Evolutionary conservation across 2,888 invertebrate species (phyloP), one percentile per base, ranked within the genome.

Genomic region (Agrochola litura): DNA sequence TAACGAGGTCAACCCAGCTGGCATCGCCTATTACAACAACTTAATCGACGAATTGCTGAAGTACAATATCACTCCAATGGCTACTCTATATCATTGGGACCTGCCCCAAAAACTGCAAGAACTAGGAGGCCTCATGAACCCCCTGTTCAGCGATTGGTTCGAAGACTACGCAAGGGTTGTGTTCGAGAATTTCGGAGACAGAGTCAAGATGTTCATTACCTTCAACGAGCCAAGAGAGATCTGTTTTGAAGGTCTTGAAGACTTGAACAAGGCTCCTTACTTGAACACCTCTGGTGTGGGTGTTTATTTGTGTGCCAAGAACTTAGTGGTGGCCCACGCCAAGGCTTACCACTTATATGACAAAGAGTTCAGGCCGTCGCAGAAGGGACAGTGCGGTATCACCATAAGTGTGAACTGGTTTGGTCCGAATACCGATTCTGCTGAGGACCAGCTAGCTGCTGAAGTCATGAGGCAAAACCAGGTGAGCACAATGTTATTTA

Each of bases 11-110:
- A 98, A 97, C 89, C 91, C 95, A 84, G 95, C 95, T 1, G 98
- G 97, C 8, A 93, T 98, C 22, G 92, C 96, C 12, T 98, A 97
- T 91, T 98, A 98, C 92, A 97, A 97, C 84, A 95, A 96, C 77
- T 91, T 98, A 2, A 97, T 98, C 67, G 91, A 97, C 86, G 97
- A 97, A 89, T 95, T 98, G 77, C 76, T 97, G 0, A 96, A 94
- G 46, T 97, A 97, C 83, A 97, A 96, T 54, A 98, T 98, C 73
- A 92, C 95, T 71, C 98, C 98, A 0, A 93, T 97, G 91, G 93
- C 97, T 0, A 97, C 97, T 0, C 90, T 97, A 52, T 97, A 95
- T 85, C 97, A 97, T 74, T 97, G 96, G 95, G 97, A 97, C 84
- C 88, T 97, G 61, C 97, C 97, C 0, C 94, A 96, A 77, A 93